Percentiles rank a stretch among this genome's conserved stretches.
Evolutionary conservation across 2,113 vertebrate species (phyloP).

Genomic region (Passer domesticus): DNA sequence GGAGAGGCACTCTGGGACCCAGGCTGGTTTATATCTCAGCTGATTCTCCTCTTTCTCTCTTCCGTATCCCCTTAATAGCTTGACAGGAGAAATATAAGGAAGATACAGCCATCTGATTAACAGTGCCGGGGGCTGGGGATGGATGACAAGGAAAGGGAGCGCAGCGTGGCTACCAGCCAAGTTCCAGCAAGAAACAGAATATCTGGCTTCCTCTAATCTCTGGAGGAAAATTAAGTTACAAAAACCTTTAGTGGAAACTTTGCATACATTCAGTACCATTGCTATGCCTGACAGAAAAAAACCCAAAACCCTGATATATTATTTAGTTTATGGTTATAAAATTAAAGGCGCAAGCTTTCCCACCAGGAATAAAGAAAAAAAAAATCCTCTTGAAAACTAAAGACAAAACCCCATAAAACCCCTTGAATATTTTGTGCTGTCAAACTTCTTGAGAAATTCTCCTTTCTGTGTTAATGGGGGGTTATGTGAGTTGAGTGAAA

Average conservation of each 20-base stretch:
- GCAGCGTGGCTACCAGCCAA: slow-evolving; percentile 66
- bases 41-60: slow-evolving; percentile 54
- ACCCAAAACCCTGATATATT: slow-evolving; percentile 34
- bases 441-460: background rate
- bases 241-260: slow-evolving; percentile 72
- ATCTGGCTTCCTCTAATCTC: slow-evolving; percentile 73
- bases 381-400: background rate
- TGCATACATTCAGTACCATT: slow-evolving; percentile 57
- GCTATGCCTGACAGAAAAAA: slow-evolving; percentile 57
- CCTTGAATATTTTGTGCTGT: background rate
- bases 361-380: background rate
- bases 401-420: background rate
- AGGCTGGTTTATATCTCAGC: slow-evolving; percentile 62
- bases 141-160: slow-evolving; percentile 52
- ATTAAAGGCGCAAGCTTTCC: slow-evolving; percentile 55
- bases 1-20: slow-evolving; percentile 20
- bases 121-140: slow-evolving; percentile 27
- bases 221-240: slow-evolving; percentile 73
- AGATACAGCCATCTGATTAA: slow-evolving; percentile 68
- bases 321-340: slow-evolving; percentile 68
- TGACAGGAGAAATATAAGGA: slow-evolving; percentile 69
- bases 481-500: background rate
- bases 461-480: background rate
- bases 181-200: slow-evolving; percentile 71
- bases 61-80: slow-evolving; percentile 60